These are phyloP conservation scores for Etia nguti DNA, from an alignment of 2,113 vertebrate species.

Conservation along the genomic window DNA sequence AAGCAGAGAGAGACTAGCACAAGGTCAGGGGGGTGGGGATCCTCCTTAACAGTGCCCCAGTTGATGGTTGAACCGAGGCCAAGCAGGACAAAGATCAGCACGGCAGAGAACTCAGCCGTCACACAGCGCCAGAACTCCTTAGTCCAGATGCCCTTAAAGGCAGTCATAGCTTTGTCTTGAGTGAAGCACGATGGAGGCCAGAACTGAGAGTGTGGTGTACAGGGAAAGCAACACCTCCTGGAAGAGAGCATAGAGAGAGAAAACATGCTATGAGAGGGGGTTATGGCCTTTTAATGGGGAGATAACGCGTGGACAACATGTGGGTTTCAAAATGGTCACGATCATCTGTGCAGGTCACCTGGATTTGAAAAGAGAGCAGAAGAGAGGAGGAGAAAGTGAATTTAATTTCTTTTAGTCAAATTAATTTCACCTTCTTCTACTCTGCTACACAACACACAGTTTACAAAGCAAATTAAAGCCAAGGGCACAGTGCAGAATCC, in stretches of 20 bases:
- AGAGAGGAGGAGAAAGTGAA: no score
- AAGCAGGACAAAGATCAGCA: conserved; percentile 89
- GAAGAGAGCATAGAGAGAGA: neutral
- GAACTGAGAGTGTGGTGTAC: neutral
- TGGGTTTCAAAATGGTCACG: neutral
- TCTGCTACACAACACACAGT: neutral
- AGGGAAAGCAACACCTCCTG: conserved; percentile 76
- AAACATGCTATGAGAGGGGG: rapidly evolving
- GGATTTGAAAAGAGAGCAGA: neutral
- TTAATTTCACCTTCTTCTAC: neutral
- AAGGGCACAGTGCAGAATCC: neutral
- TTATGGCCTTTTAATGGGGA: neutral
- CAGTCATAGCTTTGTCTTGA: conserved; percentile 78
- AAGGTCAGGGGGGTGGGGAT: conserved; percentile 79
- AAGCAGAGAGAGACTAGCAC: conserved; percentile 95
- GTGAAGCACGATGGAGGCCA: conserved; percentile 14
- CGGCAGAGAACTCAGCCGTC: conserved; percentile 85
- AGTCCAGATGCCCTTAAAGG: conserved; percentile 94
- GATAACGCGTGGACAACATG: rapidly evolving
- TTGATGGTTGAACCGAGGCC: conserved; percentile 90
- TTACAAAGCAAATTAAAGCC: neutral
- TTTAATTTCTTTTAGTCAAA: neutral
- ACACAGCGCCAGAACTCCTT: conserved; percentile 93
- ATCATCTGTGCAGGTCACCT: neutral
- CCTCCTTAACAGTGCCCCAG: conserved; percentile 79